Evolutionary conservation across 1,140 invertebrate genomes (phyloP), one percentile per base, ranked within the genome.

Genomic region (Lutraria rhynchaena): DNA sequence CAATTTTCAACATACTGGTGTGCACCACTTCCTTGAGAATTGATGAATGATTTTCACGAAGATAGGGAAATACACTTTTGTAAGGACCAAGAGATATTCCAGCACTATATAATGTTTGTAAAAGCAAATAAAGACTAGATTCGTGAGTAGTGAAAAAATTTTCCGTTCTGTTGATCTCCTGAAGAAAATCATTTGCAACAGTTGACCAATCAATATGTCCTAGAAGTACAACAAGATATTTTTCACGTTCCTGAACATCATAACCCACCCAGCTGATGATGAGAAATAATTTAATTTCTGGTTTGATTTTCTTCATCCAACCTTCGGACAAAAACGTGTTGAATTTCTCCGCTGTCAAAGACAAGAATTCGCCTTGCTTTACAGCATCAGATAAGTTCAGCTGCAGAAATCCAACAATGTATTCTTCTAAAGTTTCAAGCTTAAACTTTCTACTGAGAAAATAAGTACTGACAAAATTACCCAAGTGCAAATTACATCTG

Each of bases 401-500:
- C 85, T 94, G 92, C 69, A 94, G 89, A 87, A 92, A 94, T 27
- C 87, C 82, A 19, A 91, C 87, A 41, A 93, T 91, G 71, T 89
- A 90, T 83, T 93, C 93, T 33, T 91, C 89, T 35, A 95, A 83
- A 24, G 85, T 87, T 24, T 91, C 89, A 57, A 94, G 87, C 74
- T 93, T 92, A 87, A 93, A 95, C 86, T 94, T 94, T 41, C 93
- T 91, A 9, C 93, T 93, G 71, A 95, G 86, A 65, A 94, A 93
- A 85, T 92, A 94, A 5, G 94, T 93, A 71, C 92, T 89, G 61
- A 95, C 88, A 89, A 95, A 95, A 90, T 95, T 95, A 33, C 93
- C 92, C 24, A 94, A 88, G 89, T 94, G 94, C 55, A 95, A 86
- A 89, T 94, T 94, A 44, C 94, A 91, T 67, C 95, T 93, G 73